Evolutionary conservation across 1,140 invertebrate genomes (phyloP).

Genomic region (Hesperophylax magnus): DNA sequence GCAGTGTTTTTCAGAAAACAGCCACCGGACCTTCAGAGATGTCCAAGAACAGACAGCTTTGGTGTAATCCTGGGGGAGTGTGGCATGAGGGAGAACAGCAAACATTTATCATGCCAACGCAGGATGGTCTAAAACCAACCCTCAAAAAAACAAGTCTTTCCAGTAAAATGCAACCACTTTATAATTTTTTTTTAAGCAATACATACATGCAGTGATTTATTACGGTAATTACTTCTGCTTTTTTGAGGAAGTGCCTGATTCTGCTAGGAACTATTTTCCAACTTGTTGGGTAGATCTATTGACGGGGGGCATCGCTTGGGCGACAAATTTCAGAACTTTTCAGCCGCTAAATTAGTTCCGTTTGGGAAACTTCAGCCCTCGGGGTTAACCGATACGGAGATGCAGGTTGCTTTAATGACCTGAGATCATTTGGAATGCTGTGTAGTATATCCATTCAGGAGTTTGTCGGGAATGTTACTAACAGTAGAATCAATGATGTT

Average conservation of each 20-base stretch:
- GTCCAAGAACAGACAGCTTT: slow-evolving; percentile 26
- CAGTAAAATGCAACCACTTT: neutral
- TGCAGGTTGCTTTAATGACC: slow-evolving; percentile 33
- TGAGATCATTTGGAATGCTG: neutral
- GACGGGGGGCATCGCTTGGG: slow-evolving; percentile 15
- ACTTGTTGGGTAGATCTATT: slow-evolving; percentile 14
- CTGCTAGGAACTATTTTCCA: neutral
- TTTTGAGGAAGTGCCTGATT: neutral
- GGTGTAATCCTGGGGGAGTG: neutral
- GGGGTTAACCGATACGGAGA: slow-evolving; percentile 49
- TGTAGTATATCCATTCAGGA: no score
- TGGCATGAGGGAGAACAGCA: neutral
- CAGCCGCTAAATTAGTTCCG: slow-evolving; percentile 53
- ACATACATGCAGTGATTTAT: neutral
- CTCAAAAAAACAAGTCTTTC: neutral
- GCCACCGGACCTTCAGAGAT: neutral
- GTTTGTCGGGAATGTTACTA: no score
- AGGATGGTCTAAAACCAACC: neutral
- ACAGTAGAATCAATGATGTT: no score
- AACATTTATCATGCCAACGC: slow-evolving; percentile 52
- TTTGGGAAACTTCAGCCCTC: slow-evolving; percentile 47
- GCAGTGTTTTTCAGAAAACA: slow-evolving; percentile 1
- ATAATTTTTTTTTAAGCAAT: neutral
- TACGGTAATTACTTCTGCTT: neutral
- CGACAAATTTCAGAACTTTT: slow-evolving; percentile 34